Percentiles rank a stretch among this genome's conserved stretches.
Conservation (phyloP, 2,113 vertebrate genomes). For the Siniperca chuatsi region DNA sequence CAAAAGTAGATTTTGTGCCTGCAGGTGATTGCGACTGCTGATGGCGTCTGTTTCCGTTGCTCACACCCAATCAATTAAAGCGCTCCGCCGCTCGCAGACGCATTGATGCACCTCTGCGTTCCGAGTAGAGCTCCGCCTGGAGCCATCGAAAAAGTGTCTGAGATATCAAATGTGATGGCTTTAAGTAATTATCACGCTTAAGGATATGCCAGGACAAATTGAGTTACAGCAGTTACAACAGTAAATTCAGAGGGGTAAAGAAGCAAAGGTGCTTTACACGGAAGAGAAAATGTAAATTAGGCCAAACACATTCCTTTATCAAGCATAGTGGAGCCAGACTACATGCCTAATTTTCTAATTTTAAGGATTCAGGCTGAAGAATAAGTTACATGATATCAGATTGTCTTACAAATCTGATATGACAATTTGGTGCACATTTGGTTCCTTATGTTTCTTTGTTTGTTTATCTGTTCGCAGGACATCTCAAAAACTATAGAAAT, state of each 20-base stretch:
- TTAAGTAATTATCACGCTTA: slow-evolving; percentile 44
- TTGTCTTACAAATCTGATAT: neutral
- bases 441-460: neutral
- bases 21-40: slow-evolving; percentile 1
- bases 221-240: slow-evolving; percentile 21
- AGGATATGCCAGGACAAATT: slow-evolving; percentile 23
- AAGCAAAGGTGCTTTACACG: slow-evolving; percentile 1
- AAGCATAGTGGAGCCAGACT: neutral
- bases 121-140: neutral
- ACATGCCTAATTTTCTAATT: neutral
- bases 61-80: slow-evolving; percentile 38
- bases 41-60: slow-evolving; percentile 12
- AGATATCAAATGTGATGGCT: slow-evolving; percentile 41
- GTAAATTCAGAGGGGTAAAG: slow-evolving; percentile 9
- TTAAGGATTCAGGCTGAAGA: slow-evolving; percentile 3
- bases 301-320: neutral
- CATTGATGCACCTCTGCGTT: slow-evolving; percentile 9
- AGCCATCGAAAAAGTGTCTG: slow-evolving; percentile 46
- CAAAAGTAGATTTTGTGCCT: slow-evolving; percentile 16
- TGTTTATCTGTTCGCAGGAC: neutral
- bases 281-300: slow-evolving; percentile 28
- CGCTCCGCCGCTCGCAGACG: neutral
- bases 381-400: neutral
- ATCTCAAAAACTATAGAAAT: neutral
- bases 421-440: neutral